phyloP scores from a whole-genome alignment of 2,113 vertebrate genomes.

The Microtus oregoni region DNA sequence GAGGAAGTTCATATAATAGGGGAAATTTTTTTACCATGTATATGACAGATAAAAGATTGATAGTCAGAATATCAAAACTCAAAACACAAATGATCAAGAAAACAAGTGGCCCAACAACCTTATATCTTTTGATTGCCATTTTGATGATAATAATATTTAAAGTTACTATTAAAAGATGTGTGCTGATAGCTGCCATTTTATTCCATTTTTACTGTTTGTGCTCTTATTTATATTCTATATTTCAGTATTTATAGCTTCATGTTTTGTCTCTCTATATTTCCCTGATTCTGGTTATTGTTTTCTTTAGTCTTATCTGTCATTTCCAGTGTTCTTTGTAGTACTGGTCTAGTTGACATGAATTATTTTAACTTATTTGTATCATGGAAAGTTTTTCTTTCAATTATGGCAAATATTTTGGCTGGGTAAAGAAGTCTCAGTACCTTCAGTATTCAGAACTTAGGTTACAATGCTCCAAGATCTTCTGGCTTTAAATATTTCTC shows the following conservation, averaged over 20 bases:
- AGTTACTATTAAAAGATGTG: background rate
- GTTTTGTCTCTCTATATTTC: background rate
- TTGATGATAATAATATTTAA: background rate
- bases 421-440: background rate
- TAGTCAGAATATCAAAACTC: background rate
- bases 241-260: background rate
- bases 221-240: background rate
- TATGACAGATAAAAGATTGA: background rate
- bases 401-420: background rate
- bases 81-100: background rate
- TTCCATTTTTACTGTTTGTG: too few species aligned
- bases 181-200: background rate
- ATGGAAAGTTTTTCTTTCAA: background rate
- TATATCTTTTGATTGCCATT: background rate
- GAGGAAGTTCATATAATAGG: background rate
- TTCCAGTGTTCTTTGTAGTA: too few species aligned
- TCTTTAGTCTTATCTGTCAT: too few species aligned
- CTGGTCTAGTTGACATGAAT: too few species aligned
- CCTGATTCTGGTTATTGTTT: background rate
- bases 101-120: background rate
- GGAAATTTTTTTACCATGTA: background rate
- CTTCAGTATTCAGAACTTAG: background rate
- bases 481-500: background rate
- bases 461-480: background rate
- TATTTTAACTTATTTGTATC: background rate